Base-by-base conservation (phyloP, 2,888 invertebrate species). In the Gryllus longicercus region DNA sequence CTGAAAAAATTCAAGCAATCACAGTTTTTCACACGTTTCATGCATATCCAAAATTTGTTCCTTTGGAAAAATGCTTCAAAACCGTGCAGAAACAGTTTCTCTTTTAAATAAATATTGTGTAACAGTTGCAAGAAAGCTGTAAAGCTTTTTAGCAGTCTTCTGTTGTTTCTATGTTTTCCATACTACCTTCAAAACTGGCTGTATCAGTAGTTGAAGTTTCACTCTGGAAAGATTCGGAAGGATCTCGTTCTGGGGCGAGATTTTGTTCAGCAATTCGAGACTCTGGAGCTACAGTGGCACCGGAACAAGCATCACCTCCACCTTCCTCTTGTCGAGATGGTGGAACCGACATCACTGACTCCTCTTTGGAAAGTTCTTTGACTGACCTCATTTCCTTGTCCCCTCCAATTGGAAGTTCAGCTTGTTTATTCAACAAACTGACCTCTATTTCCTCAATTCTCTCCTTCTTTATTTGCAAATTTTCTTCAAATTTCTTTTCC, bases 141-240 rank as follows among this genome's bases (percentile, higher is more conserved):
- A 63, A 63, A 18, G 11, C 1, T n/a, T 5, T 63, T n/a, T 63
- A 63, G 5, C 63, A 63, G n/a, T 63, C 63, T 14, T 63, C 63
- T 63, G 63, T 63, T 0, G 63, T n/a, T n/a, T 63, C 63, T 18
- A 63, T 63, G 8, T 63, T 63, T 8, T 63, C 63, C 63, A 63
- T 63, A 63, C 63, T 63, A n/a, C 63, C 63, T 63, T 63, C 63
- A 63, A 63, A 63, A 63, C 63, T 63, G n/a, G 63, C 63, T 11
- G 63, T 63, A 63, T 63, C 63, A 11, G 63, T 63, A 4, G 63
- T 63, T 63, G 63, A 63, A 8, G 63, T 63, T 63, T 63, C 63
- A 63, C 63, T 63, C n/a, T 63, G 63, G n/a, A 63, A 63, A n/a
- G 63, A 63, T n/a, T 63, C 63, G 1, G 63, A 14, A 63, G 63